Base-by-base conservation (phyloP, 2,888 invertebrate genomes). In the Prosapia bicincta region DNA sequence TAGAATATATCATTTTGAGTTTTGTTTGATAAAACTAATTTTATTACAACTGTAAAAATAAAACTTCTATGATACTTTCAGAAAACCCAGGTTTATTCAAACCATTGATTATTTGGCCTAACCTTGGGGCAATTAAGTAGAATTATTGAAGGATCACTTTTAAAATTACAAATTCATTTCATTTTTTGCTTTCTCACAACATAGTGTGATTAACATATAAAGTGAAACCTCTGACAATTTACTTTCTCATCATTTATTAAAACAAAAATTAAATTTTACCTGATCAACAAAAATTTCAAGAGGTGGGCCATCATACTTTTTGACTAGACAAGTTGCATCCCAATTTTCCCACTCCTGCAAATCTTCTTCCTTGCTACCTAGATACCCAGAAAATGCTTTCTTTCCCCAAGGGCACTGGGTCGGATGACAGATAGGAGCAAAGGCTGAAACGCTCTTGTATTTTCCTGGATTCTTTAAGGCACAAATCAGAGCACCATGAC, bases 381-480 rank as follows among this genome's bases (percentile, higher is more conserved):
- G 85, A 83, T 96, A 97, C 0, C 94, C 94, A 72, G 86, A 86
- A 75, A 98, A 93, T 3, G 93, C 95, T 83, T 96, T 97, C 54
- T 89, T 86, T 0, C 99, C 98, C 97, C 97, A 98, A 0, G 92
- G 89, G 80, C 94, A 92, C 73, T 91, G 86, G 1, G 86, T 89
- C 0, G 99, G 98, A 85, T 98, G 96, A 80, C 93, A 91, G 82
- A 99, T 97, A 0, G 99, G 98, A 3, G 99, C 91, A 87, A 99
- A 98, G 5, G 96, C 97, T 78, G 98, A 97, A 0, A 97, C 96
- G 9, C 93, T 91, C 82, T 90, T 90, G 85, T 94, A 99, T 76
- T 92, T 86, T 15, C 94, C 94, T 10, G 98, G 98, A 85, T 96
- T 97, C 85, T 95, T 94, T 66, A 99, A 85, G 5, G 94, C 93